phyloP scores from a whole-genome alignment of 2,888 invertebrate genomes.

The Pseudococcus longispinus region DNA sequence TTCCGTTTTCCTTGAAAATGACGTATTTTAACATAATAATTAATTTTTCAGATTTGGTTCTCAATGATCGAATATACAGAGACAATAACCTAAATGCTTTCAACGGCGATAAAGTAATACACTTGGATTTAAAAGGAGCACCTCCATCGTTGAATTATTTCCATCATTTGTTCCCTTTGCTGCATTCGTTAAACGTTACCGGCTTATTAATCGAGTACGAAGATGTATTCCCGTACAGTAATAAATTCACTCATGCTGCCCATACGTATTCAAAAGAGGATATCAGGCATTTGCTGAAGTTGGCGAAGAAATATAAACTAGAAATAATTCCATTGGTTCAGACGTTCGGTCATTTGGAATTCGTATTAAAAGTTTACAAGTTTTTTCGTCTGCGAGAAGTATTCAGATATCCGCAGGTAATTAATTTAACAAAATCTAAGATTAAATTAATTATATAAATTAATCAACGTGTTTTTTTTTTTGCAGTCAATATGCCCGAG shows the following conservation, averaged over 20 bases:
- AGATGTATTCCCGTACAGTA: slow-evolving; percentile 69
- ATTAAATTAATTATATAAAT: neutral
- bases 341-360: slow-evolving; percentile 66
- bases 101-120: slow-evolving; percentile 61
- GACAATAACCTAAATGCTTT: neutral
- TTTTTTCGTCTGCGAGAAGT: slow-evolving; percentile 49
- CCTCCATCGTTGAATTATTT: slow-evolving; percentile 64
- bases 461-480: neutral
- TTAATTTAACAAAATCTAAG: neutral
- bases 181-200: slow-evolving; percentile 63
- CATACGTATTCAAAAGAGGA: slow-evolving; percentile 64
- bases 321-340: slow-evolving; percentile 66
- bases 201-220: slow-evolving; percentile 70
- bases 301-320: slow-evolving; percentile 61
- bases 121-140: slow-evolving; percentile 67
- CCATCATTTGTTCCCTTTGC: slow-evolving; percentile 61
- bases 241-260: slow-evolving; percentile 61
- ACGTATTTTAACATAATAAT: neutral
- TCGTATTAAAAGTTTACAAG: slow-evolving; percentile 29
- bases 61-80: neutral
- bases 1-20: neutral
- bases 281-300: slow-evolving; percentile 61
- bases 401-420: slow-evolving; percentile 62
- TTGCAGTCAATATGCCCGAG: slow-evolving; percentile 64
- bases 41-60: neutral